These are phyloP conservation scores for Zosterops pallidus DNA, from an alignment of 2,113 vertebrate genomes.

Conservation along the genomic window DNA sequence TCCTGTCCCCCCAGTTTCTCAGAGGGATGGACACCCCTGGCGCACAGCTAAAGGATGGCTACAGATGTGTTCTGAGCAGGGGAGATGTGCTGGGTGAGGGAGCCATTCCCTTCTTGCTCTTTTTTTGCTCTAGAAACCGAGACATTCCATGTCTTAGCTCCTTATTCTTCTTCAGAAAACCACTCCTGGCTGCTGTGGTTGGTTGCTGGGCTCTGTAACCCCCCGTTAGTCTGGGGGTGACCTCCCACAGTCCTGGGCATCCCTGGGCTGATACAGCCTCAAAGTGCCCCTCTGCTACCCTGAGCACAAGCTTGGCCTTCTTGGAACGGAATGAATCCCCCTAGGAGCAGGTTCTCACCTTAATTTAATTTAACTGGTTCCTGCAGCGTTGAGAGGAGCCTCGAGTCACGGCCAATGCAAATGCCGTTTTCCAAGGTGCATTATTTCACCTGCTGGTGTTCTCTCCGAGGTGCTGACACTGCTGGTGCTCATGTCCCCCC, in stretches of 20 bases:
- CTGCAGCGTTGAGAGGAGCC: background rate
- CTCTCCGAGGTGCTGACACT: constrained; percentile 51
- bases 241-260: background rate
- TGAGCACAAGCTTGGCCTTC: rapidly evolving
- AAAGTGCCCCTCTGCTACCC: background rate
- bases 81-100: background rate
- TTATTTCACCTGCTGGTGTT: rapidly evolving
- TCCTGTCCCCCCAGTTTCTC: rapidly evolving
- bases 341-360: background rate
- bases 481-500: constrained; percentile 71
- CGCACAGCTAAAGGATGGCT: rapidly evolving
- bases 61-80: background rate
- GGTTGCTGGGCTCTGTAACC: background rate
- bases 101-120: background rate
- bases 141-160: background rate
- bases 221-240: rapidly evolving
- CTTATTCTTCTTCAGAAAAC: background rate
- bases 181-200: background rate
- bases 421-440: background rate
- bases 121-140: background rate
- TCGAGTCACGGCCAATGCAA: rapidly evolving
- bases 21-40: background rate
- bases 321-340: background rate
- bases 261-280: background rate
- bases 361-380: rapidly evolving